Base-by-base conservation (phyloP, 2,888 invertebrate species). In the Gerris lacustris region DNA sequence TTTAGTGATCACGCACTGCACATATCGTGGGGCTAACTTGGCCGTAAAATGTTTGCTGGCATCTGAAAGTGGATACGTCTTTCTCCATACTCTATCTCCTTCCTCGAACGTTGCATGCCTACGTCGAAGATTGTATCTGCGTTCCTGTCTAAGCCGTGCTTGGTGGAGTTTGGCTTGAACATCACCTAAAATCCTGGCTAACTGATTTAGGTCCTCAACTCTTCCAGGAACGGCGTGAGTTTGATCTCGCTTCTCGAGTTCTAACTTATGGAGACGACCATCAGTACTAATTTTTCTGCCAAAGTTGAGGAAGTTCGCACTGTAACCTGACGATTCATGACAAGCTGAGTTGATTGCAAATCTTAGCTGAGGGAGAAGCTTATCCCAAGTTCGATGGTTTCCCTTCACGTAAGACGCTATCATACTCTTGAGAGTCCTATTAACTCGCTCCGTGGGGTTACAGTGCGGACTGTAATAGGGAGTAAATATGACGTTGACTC, bases 391-490 rank as follows among this genome's bases (percentile, higher is more conserved):
- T 0, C 74, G 45, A 63, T 77, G 77, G 47, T 76, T 72, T 6
- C 68, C 66, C 1, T 72, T 70, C 0, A 77, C 62, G 68, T 72
- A 78, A 0, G 73, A 69, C 0, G 69, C 70, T n/a, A 75, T 73
- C 75, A 76, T 76, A 0, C 74, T 74, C 62, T 77, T 76, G 0
- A 77, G 0, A 0, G 73, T 74, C 7, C 76, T 68, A 62, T 77
- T 77, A 5, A 75, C 74, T n/a, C 75, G 63, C 69, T 77, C 77
- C 0, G 73, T 73, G 0, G 76, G 77, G 69, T 76, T 76, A 0
- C 73, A 73, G 44, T 77, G 76, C 0, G 77, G 74, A 70, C 76
- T 74, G 67, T 77, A 77, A 0, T 67, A 72, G 5, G 74, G 69
- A 47, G 69, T 76, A 11, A 67, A 72, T 6, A 31, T 63, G 66